phyloP scores from a whole-genome alignment of 2,113 vertebrate species.

The Antennarius striatus region DNA sequence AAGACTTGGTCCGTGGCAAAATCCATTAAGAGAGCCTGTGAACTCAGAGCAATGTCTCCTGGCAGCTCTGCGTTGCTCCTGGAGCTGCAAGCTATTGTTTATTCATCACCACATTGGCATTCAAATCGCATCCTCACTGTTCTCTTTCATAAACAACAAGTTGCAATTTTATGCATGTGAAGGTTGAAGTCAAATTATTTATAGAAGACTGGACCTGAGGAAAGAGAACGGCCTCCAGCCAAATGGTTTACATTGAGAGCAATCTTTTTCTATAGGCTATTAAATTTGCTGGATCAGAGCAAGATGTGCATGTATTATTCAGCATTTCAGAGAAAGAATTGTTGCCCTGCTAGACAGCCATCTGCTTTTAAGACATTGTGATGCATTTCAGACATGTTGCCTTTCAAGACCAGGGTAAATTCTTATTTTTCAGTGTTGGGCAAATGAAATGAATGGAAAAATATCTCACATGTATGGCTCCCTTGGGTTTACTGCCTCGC shows the following conservation, averaged over 20 bases:
- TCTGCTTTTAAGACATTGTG: conserved; percentile 67
- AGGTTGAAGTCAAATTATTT: conserved; percentile 81
- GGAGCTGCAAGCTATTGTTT: conserved; percentile 75
- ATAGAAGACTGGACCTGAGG: conserved; percentile 69
- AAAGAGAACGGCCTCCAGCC: conserved; percentile 61
- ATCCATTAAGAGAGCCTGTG: conserved; percentile 68
- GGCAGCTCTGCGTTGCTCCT: conserved; percentile 73
- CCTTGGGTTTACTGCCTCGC: not conserved
- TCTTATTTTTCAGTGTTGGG: conserved; percentile 62
- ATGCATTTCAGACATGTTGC: conserved; percentile 63
- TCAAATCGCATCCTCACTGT: conserved; percentile 74
- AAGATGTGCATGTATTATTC: conserved; percentile 73
- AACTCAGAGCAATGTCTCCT: conserved; percentile 71
- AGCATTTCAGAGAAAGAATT: conserved; percentile 58
- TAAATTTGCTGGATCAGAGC: conserved; percentile 64
- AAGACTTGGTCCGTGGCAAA: conserved; percentile 68
- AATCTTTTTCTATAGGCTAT: conserved; percentile 69
- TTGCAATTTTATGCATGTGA: conserved; percentile 80
- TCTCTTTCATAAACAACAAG: conserved; percentile 77
- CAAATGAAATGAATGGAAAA: conserved; percentile 54
- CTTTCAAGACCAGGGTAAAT: conserved; percentile 63
- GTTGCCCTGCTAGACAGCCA: conserved; percentile 56
- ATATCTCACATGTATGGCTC: not conserved
- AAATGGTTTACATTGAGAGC: conserved; percentile 71
- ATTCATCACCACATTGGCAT: conserved; percentile 80